Evolutionary conservation across 2,888 invertebrate species (phyloP).

Genomic region (Eustalomyia histrio): DNA sequence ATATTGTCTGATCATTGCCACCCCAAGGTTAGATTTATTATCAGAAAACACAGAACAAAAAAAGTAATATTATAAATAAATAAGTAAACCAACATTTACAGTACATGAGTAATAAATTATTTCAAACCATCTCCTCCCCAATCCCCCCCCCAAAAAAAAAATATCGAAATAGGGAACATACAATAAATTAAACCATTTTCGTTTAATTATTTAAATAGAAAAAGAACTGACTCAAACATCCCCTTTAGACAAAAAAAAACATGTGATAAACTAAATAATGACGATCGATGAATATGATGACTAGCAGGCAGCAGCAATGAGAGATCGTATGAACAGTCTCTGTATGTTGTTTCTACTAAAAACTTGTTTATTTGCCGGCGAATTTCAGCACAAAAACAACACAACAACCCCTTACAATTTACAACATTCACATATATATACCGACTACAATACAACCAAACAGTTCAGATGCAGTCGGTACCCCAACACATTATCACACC

Average conservation of each 20-base stretch:
- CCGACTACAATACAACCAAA: background rate
- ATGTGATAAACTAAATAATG: conserved; percentile 47
- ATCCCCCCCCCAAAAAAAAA: conserved; percentile 20
- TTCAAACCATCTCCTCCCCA: conserved; percentile 29
- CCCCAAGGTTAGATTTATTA: conserved; percentile 57
- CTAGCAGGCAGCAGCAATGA: conserved; percentile 28
- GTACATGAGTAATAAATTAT: conserved; percentile 43
- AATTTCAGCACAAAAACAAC: conserved; percentile 9
- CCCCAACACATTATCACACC: background rate
- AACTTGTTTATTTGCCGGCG: conserved; percentile 57
- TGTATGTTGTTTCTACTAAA: conserved; percentile 19
- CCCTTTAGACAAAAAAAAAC: conserved; percentile 21
- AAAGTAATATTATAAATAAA: conserved; percentile 17
- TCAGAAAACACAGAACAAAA: conserved; percentile 12
- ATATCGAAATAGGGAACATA: conserved; percentile 28
- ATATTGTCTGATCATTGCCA: conserved; percentile 5
- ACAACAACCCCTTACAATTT: conserved; percentile 29
- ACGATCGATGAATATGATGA: conserved; percentile 45
- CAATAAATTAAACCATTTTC: conserved; percentile 27
- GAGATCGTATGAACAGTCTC: conserved; percentile 25
- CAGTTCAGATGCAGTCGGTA: background rate
- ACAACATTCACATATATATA: background rate
- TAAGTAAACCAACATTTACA: conserved; percentile 9
- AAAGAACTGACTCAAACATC: conserved; percentile 55
- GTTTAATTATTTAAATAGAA: conserved; percentile 49